A percentile compares a stretch with the other conserved stretches of the same genome.
phyloP scores from a whole-genome alignment of 2,888 invertebrate species.

The Pristionchus arcanus region DNA sequence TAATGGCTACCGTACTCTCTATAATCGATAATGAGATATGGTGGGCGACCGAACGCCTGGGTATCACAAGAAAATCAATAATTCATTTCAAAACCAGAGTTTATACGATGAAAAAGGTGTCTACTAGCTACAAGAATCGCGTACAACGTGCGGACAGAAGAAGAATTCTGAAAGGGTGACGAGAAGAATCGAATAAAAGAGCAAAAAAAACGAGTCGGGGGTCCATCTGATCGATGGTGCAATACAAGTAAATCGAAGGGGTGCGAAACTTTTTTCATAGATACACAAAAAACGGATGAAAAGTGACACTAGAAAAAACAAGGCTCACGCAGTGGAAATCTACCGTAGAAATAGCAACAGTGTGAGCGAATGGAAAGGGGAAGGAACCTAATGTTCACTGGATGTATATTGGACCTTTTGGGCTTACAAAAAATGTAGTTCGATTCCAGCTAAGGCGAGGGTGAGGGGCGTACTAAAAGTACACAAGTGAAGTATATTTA shows the following conservation, averaged over 20 bases:
- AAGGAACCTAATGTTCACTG: neutral
- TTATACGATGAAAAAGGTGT: neutral
- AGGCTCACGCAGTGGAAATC: neutral
- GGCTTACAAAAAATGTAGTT: neutral
- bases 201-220: neutral
- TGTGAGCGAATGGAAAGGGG: neutral
- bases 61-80: neutral
- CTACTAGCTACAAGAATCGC: neutral
- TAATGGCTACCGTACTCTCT: neutral
- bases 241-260: neutral
- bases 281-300: neutral
- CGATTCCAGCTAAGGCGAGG: neutral
- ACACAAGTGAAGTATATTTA: neutral
- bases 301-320: neutral
- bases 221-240: neutral
- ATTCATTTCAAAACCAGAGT: neutral
- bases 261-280: slow-evolving; percentile 8
- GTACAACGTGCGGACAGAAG: neutral
- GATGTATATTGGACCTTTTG: neutral
- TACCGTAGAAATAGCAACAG: neutral
- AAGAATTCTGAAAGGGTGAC: neutral
- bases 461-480: neutral
- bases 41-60: neutral
- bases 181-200: neutral
- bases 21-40: neutral